Conservation (phyloP, 2,113 vertebrate genomes). For the Australoheros scitulus region DNA sequence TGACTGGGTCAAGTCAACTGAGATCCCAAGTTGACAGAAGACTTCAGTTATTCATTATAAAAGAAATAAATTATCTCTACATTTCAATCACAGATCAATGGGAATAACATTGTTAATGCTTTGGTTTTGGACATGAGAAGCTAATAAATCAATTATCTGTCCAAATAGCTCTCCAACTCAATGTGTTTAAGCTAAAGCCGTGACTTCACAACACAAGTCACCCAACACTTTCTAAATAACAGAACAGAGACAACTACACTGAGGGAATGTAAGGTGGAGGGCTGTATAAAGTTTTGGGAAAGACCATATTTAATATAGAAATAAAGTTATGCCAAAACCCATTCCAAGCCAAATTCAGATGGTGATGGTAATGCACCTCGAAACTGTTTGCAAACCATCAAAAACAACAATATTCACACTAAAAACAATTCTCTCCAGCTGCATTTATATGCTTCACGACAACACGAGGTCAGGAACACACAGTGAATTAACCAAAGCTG, state of each 20-base stretch:
- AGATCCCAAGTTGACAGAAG: no score
- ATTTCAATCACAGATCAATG: no score
- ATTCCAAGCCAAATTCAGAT: fast-evolving
- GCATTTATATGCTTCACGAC: background rate
- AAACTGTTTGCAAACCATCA: background rate
- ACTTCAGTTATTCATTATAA: no score
- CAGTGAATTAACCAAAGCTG: background rate
- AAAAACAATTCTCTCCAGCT: fast-evolving
- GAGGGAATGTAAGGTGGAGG: background rate
- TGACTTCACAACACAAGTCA: background rate
- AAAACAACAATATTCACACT: background rate
- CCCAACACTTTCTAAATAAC: background rate
- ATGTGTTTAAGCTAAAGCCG: no score
- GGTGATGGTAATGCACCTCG: no score
- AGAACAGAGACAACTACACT: background rate
- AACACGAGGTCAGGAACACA: background rate
- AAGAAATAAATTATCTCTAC: no score
- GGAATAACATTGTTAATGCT: no score
- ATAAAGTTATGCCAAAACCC: background rate
- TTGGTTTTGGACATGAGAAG: no score
- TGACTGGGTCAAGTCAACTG: no score
- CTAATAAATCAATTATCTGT: no score
- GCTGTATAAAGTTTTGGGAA: background rate
- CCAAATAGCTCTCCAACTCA: no score
- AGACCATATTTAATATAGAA: background rate